Conservation (phyloP, 1,140 invertebrate genomes). For the Euura saliciscinereae region DNA sequence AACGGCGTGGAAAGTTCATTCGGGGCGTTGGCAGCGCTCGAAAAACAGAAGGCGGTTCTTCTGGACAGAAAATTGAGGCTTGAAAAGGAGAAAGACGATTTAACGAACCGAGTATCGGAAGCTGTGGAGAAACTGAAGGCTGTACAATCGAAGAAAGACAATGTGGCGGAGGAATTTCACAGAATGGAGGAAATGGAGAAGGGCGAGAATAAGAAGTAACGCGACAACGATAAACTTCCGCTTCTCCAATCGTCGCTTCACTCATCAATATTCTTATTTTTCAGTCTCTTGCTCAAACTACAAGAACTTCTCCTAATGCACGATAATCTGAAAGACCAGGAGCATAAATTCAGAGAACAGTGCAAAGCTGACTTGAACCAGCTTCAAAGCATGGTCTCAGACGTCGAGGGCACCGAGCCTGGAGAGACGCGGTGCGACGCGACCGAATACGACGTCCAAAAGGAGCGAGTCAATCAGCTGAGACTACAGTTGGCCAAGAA, state of each 20-base stretch:
- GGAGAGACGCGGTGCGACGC: conserved; percentile 40
- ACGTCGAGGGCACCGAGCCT: conserved; percentile 46
- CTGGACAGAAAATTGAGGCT: conserved; percentile 56
- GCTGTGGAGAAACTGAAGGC: conserved; percentile 36
- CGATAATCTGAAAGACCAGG: conserved; percentile 76
- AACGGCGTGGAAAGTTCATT: conserved; percentile 17
- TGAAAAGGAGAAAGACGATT: conserved; percentile 47
- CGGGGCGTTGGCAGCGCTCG: conserved; percentile 47
- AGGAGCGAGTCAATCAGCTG: conserved; percentile 62
- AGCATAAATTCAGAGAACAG: conserved; percentile 75
- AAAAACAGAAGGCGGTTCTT: conserved; percentile 63
- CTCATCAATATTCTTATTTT: conserved; percentile 29
- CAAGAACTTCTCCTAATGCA: conserved; percentile 72
- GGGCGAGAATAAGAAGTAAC: conserved; percentile 59
- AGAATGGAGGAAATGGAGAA: conserved; percentile 58
- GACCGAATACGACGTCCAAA: conserved; percentile 65
- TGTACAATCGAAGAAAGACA: conserved; percentile 32
- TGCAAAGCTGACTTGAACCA: conserved; percentile 71
- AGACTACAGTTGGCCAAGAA: conserved; percentile 77
- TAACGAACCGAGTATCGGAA: conserved; percentile 45
- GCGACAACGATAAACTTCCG: background rate
- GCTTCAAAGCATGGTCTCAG: conserved; percentile 66
- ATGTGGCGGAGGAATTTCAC: conserved; percentile 46
- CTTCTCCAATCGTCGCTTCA: background rate
- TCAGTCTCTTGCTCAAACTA: conserved; percentile 67